phyloP scores from a whole-genome alignment of 2,888 invertebrate genomes.

The Alentia gelatinosa region DNA sequence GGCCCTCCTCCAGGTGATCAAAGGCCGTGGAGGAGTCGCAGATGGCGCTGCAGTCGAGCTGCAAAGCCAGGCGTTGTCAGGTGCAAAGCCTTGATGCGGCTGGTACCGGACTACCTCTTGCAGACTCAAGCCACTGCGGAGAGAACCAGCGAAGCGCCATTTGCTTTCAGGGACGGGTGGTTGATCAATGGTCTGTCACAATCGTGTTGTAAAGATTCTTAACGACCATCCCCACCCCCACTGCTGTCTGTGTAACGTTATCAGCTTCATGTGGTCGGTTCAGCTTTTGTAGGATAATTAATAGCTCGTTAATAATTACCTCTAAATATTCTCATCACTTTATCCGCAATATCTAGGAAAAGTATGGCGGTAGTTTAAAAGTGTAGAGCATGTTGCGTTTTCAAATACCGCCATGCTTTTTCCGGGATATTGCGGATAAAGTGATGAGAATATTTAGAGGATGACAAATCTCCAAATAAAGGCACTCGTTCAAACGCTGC shows the following conservation, averaged over 20 bases:
- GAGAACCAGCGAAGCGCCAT: neutral
- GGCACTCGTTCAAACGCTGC: too few relatives aligned
- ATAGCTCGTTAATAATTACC: neutral
- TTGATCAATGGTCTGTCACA: neutral
- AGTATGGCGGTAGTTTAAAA: too few relatives aligned
- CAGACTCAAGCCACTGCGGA: neutral
- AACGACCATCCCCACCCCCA: too few relatives aligned
- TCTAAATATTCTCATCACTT: neutral
- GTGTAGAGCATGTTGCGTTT: too few relatives aligned
- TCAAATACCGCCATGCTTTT: too few relatives aligned
- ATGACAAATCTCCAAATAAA: too few relatives aligned
- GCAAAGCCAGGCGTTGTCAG: neutral
- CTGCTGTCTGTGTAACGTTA: neutral
- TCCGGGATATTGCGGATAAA: too few relatives aligned
- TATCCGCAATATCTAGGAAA: neutral
- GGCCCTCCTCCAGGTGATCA: conserved; percentile 43
- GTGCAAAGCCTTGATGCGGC: conserved; percentile 18
- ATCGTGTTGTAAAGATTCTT: neutral
- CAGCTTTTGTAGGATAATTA: neutral
- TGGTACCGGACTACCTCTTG: neutral
- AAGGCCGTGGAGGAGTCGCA: neutral
- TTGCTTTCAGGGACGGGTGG: neutral
- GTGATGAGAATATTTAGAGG: too few relatives aligned
- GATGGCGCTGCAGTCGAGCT: neutral
- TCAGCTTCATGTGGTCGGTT: neutral